Conservation (phyloP, 1,140 invertebrate species). For the Drosophila saltans region DNA sequence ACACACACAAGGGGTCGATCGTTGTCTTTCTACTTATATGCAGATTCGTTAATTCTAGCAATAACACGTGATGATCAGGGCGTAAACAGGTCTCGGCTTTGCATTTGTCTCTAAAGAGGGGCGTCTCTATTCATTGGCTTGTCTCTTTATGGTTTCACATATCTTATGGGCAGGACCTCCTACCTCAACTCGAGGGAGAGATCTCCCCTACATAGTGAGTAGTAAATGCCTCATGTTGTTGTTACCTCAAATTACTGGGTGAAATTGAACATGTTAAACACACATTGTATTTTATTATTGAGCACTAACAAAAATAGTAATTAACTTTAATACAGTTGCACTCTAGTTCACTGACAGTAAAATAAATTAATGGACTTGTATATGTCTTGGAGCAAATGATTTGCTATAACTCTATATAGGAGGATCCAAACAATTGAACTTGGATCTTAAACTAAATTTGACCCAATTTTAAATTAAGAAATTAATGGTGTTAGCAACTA, state of each 20-base stretch:
- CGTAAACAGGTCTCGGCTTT: constrained; percentile 61
- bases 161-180: constrained; percentile 54
- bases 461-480: no score
- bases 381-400: no score
- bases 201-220: neutral
- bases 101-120: constrained; percentile 36
- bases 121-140: constrained; percentile 51
- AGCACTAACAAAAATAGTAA: neutral
- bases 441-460: no score
- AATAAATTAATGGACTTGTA: no score
- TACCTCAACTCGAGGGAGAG: constrained; percentile 61
- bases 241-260: constrained; percentile 9
- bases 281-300: neutral
- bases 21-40: constrained; percentile 37
- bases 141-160: constrained; percentile 43
- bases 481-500: no score
- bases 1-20: constrained; percentile 37
- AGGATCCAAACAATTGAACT: no score
- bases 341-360: neutral
- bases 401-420: no score
- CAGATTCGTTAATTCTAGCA: constrained; percentile 61
- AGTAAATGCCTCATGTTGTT: neutral
- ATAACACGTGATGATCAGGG: constrained; percentile 68
- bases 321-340: neutral
- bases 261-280: constrained; percentile 8